Percentiles rank a stretch among this genome's conserved stretches.
These are phyloP conservation scores for Paguma larvata DNA, from an alignment of 2,797 vertebrate species.

Conservation along the genomic window DNA sequence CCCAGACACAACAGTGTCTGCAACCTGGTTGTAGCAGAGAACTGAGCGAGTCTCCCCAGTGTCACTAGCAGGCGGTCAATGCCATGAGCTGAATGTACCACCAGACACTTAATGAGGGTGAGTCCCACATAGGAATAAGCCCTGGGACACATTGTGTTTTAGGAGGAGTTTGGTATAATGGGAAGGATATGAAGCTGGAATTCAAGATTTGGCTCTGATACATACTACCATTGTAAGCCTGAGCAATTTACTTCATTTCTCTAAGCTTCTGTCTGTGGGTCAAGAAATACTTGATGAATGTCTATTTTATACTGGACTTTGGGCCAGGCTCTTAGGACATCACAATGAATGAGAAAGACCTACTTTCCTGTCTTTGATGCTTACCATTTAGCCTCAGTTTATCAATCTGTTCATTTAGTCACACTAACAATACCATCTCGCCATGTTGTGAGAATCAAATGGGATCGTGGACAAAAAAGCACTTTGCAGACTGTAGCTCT, in stretches of 20 bases:
- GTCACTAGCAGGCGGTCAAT: background rate
- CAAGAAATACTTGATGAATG: slow-evolving; percentile 18
- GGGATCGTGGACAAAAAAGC: background rate
- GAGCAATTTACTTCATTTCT: background rate
- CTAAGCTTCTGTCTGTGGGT: background rate
- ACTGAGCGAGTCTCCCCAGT: background rate
- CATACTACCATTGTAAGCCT: background rate
- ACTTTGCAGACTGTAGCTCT: background rate
- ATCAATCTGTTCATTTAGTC: background rate
- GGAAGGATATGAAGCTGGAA: background rate
- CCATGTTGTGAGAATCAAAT: background rate
- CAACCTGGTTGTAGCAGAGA: background rate
- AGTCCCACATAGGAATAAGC: background rate
- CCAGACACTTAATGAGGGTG: background rate
- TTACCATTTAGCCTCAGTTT: background rate
- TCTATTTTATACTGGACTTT: background rate
- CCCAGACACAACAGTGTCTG: background rate
- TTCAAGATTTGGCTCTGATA: background rate
- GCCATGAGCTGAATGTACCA: background rate
- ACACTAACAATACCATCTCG: background rate
- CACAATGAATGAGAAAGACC: background rate
- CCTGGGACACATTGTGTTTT: background rate
- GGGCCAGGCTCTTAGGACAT: background rate
- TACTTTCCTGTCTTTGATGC: background rate
- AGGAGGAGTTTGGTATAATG: background rate